Evolutionary conservation across 2,888 invertebrate species (phyloP), one percentile per base, ranked within the genome.

Genomic region (Glaucopsyche alexis): DNA sequence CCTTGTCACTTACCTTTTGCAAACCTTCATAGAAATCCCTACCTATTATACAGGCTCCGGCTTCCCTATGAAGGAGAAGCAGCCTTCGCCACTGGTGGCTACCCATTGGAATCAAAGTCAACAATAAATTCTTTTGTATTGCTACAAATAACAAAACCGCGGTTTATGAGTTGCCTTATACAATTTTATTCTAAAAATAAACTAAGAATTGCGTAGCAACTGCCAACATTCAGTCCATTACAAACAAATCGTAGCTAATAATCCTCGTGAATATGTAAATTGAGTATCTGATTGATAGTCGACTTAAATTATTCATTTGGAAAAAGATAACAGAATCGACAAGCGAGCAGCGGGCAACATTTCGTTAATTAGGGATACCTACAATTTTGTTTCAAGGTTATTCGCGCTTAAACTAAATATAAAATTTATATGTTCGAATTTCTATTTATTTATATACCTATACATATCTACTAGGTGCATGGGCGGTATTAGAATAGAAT

Each of bases 231-330:
- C 2, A 40, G 42, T 42, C 42, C 42, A 49, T 13, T 45, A 69
- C 13, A 69, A 69, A 69, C 29, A 29, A 72, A 67, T 72, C 40
- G 50, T 42, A 42, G 72, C 50, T 66, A 50, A 50, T 65, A 72
- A 42, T 66, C 49, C 69, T 72, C 50, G 66, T 72, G 19, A 66
- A 66, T 72, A 72, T 72, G 72, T 66, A 72, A 72, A 72, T 67
- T 66, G 72, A 42, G 9, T 64, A n/a, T 72, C 42, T 72, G 72
- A 72, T 72, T 66, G 72, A 72, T 66, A 65, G 40, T 13, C 49
- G 47, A 72, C 49, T 40, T 50, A 72, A 72, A 66, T 66, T 72
- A 50, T 72, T 66, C 52, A 42, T 66, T 47, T 38, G 55, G 40
- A 13, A 49, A 42, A 65, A 52, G 52, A 66, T 72, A 72, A 65